These are phyloP conservation scores for Rhea americana DNA, from an alignment of 2,113 vertebrate species.

Conservation along the genomic window DNA sequence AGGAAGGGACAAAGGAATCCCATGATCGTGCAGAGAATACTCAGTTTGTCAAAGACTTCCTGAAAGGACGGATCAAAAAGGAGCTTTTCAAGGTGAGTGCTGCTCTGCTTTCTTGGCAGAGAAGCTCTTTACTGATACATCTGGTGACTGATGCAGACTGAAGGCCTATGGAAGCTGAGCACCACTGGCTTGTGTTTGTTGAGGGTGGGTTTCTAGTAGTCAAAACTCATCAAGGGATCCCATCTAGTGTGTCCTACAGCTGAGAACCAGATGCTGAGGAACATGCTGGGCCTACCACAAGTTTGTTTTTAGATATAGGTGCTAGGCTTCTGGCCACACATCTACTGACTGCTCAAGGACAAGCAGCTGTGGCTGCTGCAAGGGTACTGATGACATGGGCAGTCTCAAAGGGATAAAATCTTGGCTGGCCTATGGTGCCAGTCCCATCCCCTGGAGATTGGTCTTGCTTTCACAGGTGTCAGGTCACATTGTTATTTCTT, in stretches of 20 bases:
- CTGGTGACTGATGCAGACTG: neutral
- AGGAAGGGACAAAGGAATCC: constrained; percentile 92
- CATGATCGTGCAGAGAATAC: constrained; percentile 93
- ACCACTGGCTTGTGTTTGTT: neutral
- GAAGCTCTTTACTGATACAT: neutral
- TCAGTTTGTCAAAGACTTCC: constrained; percentile 95
- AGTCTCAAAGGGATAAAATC: neutral
- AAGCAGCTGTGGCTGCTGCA: neutral
- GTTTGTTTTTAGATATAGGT: neutral
- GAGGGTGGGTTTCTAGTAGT: neutral
- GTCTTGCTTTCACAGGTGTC: neutral
- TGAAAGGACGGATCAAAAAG: constrained; percentile 88
- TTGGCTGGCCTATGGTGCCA: neutral
- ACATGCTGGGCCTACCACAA: neutral
- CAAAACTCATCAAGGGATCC: neutral
- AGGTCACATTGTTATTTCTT: neutral
- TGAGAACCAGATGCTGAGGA: neutral
- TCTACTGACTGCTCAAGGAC: neutral
- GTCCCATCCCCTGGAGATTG: no score
- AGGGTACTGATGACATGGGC: neutral
- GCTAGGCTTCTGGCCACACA: neutral
- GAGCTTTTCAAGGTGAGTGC: constrained; percentile 91
- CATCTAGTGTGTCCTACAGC: neutral
- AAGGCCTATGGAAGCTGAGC: neutral
- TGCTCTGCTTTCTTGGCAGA: neutral